Base-by-base conservation (phyloP, 2,888 invertebrate species). In the Lydus trimaculatus region DNA sequence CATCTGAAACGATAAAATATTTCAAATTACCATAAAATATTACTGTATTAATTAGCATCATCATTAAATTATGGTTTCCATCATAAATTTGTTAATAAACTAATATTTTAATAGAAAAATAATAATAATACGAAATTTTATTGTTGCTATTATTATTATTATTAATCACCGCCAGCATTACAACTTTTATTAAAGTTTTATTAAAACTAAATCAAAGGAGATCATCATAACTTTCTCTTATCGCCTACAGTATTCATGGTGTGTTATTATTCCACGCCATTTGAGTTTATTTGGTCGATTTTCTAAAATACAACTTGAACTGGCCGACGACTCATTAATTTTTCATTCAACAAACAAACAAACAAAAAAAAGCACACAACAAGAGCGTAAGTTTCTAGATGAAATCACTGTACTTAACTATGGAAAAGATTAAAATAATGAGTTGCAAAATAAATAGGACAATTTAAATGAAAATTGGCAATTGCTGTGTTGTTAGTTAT, bases 151-250 rank as follows among this genome's bases (percentile, higher is more conserved):
- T 31, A 17, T 9, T 28, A 63, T 60, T 61, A 67, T 63, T 59
- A 66, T 31, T 58, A 20, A 39, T n/a, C 69, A 70, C 63, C 69
- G 62, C 66, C 60, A 69, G 67, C 58, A 58, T 64, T 61, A 58
- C 9, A 9, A 52, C 1, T 52, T 52, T 52, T 23, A 23, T 23
- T 52, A n/a, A n/a, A n/a, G n/a, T n/a, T n/a, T n/a, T n/a, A n/a
- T n/a, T 33, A 20, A 66, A 64, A 68, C 75, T 73, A 75, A 79
- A 80, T 79, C 77, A 76, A 79, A 79, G 71, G 78, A 79, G 77
- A 79, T 73, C 78, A 79, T 79, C 78, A 76, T 77, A 78, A 79
- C 80, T 80, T 80, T 80, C 80, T 78, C 79, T 70, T 70, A 75
- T 76, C 76, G 78, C 80, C 79, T 72, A 76, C 77, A 75, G 76